Evolutionary conservation across 2,888 invertebrate genomes (phyloP).

Genomic region (Cryptocephalus moraei): DNA sequence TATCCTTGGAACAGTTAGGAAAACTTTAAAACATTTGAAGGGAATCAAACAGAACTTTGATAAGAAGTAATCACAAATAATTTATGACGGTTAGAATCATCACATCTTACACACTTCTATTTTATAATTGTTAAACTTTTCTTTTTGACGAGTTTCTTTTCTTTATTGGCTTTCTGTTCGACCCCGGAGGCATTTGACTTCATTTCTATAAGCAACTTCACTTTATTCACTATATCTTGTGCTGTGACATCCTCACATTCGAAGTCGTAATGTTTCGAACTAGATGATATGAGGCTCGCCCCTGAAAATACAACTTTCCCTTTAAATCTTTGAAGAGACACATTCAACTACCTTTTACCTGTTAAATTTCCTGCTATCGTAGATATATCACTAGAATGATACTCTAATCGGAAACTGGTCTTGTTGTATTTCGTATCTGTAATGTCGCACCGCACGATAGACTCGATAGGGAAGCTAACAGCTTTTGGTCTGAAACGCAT

Average conservation of each 20-base stretch:
- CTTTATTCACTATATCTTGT: slow-evolving; percentile 76
- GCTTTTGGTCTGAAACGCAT: slow-evolving; percentile 54
- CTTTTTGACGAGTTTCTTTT: slow-evolving; percentile 52
- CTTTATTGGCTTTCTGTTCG: slow-evolving; percentile 69
- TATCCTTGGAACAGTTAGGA: no score
- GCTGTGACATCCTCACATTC: slow-evolving; percentile 69
- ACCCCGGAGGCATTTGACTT: slow-evolving; percentile 68
- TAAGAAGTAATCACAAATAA: no score
- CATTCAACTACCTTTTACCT: no score
- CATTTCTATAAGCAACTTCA: slow-evolving; percentile 77
- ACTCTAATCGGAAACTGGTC: slow-evolving; percentile 65
- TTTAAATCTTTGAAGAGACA: not conserved
- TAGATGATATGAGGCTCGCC: slow-evolving; percentile 32
- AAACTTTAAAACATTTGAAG: no score
- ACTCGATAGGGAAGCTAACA: slow-evolving; percentile 76
- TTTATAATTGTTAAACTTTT: slow-evolving; percentile 14
- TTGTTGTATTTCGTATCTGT: slow-evolving; percentile 64
- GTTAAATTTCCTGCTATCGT: no score
- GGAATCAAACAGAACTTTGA: no score
- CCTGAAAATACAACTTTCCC: slow-evolving; percentile 5
- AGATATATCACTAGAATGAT: slow-evolving; percentile 22
- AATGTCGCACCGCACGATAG: slow-evolving; percentile 78
- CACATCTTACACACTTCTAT: no score
- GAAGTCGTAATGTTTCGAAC: slow-evolving; percentile 81
- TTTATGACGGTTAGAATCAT: no score